These are phyloP conservation scores for Lindbergichthys nudifrons DNA, from an alignment of 2,797 vertebrate species.

Conservation along the genomic window DNA sequence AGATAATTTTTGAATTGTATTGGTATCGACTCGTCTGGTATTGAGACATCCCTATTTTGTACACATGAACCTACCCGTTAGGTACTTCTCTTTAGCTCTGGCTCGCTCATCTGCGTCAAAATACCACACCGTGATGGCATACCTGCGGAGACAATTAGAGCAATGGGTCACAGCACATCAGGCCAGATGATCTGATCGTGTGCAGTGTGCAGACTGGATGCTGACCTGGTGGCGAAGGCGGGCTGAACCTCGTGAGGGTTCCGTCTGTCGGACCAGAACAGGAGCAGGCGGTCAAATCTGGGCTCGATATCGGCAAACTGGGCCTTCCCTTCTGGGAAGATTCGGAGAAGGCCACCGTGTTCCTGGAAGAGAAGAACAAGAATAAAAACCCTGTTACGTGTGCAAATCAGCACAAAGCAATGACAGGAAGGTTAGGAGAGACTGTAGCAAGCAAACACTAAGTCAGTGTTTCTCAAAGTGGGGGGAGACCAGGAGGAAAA, in stretches of 20 bases:
- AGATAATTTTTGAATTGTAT: no score
- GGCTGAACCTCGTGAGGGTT: slow-evolving; percentile 99
- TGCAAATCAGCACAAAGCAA: slow-evolving; percentile 49
- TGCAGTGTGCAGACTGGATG: not conserved
- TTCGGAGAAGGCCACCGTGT: slow-evolving; percentile 96
- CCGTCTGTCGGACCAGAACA: slow-evolving; percentile 99
- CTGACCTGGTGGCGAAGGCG: slow-evolving; percentile 94
- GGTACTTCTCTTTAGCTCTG: slow-evolving; percentile 98
- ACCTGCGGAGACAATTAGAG: slow-evolving; percentile 84
- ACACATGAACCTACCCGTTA: slow-evolving; percentile 87
- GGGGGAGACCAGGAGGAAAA: no score
- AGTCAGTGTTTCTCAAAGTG: no score
- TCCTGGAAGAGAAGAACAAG: slow-evolving; percentile 72
- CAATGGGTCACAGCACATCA: slow-evolving; percentile 1
- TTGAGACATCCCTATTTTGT: not conserved
- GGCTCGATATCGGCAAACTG: slow-evolving; percentile 99
- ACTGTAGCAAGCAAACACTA: slow-evolving; percentile 27
- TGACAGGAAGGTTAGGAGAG: slow-evolving; percentile 50
- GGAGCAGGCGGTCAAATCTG: slow-evolving; percentile 95
- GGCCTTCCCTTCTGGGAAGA: slow-evolving; percentile 98
- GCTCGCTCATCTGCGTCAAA: slow-evolving; percentile 98
- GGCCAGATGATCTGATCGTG: not conserved
- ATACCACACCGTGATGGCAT: slow-evolving; percentile 99
- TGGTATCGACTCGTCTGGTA: no score
- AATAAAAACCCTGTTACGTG: slow-evolving; percentile 41